Evolutionary conservation across 2,888 invertebrate species (phyloP).

Genomic region (Norana najaformis): DNA sequence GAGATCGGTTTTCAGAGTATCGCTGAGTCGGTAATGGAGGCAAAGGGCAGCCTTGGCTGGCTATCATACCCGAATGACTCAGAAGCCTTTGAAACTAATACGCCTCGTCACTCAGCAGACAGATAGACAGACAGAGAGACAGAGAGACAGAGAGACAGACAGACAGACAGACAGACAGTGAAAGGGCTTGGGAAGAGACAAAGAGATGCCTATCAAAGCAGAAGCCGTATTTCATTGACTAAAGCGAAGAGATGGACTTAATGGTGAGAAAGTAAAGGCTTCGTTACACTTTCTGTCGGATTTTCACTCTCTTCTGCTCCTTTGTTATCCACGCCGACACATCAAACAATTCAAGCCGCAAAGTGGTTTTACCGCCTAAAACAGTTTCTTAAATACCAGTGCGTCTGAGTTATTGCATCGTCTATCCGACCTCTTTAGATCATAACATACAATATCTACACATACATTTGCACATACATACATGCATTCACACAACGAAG

Average conservation of each 20-base stretch:
- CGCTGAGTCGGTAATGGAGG: background rate
- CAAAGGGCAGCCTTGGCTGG: no score
- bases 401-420: no score
- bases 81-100: background rate
- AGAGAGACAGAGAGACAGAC: constrained; percentile 24
- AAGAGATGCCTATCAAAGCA: background rate
- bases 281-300: background rate
- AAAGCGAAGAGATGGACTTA: background rate
- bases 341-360: background rate
- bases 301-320: background rate
- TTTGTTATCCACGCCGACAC: background rate
- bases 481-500: no score
- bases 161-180: background rate
- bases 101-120: background rate
- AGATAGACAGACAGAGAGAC: constrained; percentile 31
- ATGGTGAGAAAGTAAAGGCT: background rate
- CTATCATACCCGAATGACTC: background rate
- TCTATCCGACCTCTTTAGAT: no score
- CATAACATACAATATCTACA: no score
- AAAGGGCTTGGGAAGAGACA: constrained; percentile 17
- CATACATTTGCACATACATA: no score
- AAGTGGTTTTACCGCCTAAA: background rate
- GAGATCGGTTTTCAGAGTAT: background rate
- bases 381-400: background rate
- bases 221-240: background rate